Percentiles rank a stretch among this genome's conserved stretches.
Evolutionary conservation across 2,888 invertebrate species (phyloP).

Genomic region (Mesoligia furuncula): DNA sequence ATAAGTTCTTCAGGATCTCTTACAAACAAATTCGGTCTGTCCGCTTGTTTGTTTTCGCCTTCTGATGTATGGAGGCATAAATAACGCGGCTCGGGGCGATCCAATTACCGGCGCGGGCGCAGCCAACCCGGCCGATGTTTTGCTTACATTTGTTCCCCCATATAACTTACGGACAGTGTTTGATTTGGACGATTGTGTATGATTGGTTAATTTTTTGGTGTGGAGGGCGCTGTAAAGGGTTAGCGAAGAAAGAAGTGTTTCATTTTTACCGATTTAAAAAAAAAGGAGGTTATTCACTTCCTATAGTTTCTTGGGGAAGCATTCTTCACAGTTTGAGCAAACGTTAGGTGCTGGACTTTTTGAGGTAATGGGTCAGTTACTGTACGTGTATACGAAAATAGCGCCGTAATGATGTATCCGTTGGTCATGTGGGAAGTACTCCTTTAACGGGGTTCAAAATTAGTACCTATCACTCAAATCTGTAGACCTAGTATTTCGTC

Average conservation of each 20-base stretch:
- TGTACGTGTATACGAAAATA: neutral
- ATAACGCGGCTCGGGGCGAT: slow-evolving; percentile 81
- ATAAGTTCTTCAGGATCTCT: slow-evolving; percentile 60
- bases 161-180: slow-evolving; percentile 56
- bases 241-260: neutral
- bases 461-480: too few relatives aligned
- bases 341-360: neutral
- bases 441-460: neutral
- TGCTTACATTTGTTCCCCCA: slow-evolving; percentile 64
- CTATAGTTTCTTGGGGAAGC: too few relatives aligned
- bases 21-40: slow-evolving; percentile 64
- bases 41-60: slow-evolving; percentile 79
- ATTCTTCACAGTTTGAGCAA: neutral
- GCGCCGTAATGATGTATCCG: too few relatives aligned
- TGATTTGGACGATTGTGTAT: slow-evolving; percentile 51
- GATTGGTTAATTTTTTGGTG: slow-evolving; percentile 34
- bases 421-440: neutral
- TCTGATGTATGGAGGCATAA: slow-evolving; percentile 84
- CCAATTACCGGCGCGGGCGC: slow-evolving; percentile 77
- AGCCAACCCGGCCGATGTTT: slow-evolving; percentile 49
- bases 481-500: neutral
- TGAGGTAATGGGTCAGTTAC: neutral
- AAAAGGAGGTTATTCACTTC: neutral
- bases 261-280: too few relatives aligned
- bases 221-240: neutral